phyloP scores from a whole-genome alignment of 2,797 vertebrate species.

The Tamandua tetradactyla region DNA sequence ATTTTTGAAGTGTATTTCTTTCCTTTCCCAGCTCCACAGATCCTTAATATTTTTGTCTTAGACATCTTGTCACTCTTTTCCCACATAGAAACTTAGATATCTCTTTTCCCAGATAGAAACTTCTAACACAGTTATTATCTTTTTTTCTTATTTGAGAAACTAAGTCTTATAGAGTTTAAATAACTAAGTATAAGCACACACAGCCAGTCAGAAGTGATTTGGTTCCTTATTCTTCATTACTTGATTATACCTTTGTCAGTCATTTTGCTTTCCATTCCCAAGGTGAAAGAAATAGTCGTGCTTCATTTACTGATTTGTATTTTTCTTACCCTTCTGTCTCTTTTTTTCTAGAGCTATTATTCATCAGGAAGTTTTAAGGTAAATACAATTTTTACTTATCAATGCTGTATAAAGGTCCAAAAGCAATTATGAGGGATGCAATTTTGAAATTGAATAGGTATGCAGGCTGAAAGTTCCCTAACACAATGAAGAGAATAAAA shows the following conservation, averaged over 20 bases:
- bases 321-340: not conserved
- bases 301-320: constrained; percentile 51
- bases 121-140: not conserved
- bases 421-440: constrained; percentile 54
- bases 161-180: constrained; percentile 11
- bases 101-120: constrained; percentile 45
- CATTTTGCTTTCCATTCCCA: constrained; percentile 54
- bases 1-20: not conserved
- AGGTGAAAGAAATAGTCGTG: constrained; percentile 52
- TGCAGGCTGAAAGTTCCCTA: constrained; percentile 35
- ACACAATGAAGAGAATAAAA: constrained; percentile 60
- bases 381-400: constrained; percentile 41
- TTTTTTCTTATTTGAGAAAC: constrained; percentile 43
- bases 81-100: too few species aligned
- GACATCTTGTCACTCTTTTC: constrained; percentile 11
- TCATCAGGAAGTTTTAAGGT: not conserved
- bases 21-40: not conserved
- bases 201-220: constrained; percentile 52
- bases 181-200: constrained; percentile 23
- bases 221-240: constrained; percentile 5
- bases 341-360: not conserved
- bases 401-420: constrained; percentile 20
- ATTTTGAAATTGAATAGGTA: constrained; percentile 60
- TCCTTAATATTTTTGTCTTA: not conserved
- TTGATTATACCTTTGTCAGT: constrained; percentile 24